Evolutionary conservation across 2,888 invertebrate species (phyloP).

Genomic region (Zele albiditarsus): DNA sequence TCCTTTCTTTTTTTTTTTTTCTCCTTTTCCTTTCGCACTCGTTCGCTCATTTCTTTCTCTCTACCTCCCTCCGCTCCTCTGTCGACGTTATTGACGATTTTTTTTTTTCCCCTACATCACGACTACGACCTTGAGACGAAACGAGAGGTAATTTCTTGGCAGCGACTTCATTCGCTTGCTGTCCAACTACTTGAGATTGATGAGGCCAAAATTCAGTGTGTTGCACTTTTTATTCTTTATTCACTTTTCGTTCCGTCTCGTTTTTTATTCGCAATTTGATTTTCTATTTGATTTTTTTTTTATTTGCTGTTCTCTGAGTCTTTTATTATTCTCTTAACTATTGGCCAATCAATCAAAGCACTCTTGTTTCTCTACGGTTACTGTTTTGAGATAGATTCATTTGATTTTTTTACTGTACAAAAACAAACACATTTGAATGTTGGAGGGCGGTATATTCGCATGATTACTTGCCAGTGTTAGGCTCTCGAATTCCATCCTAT

Average conservation of each 20-base stretch:
- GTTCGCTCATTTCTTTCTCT: background rate
- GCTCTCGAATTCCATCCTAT: no score
- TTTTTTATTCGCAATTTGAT: conserved; percentile 1
- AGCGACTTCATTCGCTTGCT: conserved; percentile 18
- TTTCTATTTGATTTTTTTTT: background rate
- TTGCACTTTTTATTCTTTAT: background rate
- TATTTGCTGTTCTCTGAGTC: no score
- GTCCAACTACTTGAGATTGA: conserved; percentile 7
- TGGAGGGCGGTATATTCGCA: no score
- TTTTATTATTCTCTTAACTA: background rate
- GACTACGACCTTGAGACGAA: conserved; percentile 21
- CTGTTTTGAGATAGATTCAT: background rate
- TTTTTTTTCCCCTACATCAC: background rate
- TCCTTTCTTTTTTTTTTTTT: background rate
- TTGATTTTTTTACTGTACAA: background rate
- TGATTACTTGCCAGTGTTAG: no score
- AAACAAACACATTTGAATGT: no score
- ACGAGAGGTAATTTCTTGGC: conserved; percentile 25
- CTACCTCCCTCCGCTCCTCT: background rate
- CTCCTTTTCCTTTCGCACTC: background rate
- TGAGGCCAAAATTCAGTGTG: conserved; percentile 17
- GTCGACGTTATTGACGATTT: background rate
- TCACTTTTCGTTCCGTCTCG: background rate
- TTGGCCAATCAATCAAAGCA: background rate
- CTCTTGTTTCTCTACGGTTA: background rate